A percentile compares a stretch with the other conserved stretches of the same genome.
phyloP scores from a whole-genome alignment of 2,113 vertebrate genomes.

The Festucalex cinctus region DNA sequence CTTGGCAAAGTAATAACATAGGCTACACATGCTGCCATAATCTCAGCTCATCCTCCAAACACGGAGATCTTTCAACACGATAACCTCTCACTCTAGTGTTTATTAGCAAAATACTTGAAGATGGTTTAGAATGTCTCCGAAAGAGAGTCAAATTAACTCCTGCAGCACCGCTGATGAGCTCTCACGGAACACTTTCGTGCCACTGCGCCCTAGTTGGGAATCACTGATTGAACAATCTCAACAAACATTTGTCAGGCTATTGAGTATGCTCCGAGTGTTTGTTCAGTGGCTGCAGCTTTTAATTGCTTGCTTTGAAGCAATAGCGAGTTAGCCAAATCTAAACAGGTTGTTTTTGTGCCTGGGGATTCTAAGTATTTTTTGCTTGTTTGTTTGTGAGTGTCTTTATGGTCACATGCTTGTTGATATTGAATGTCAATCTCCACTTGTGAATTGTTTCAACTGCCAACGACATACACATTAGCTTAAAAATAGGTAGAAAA shows the following conservation, averaged over 20 bases:
- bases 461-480: background rate
- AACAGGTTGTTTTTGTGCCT: slow-evolving; percentile 24
- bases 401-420: background rate
- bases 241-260: background rate
- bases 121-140: background rate
- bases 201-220: background rate
- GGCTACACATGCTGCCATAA: background rate
- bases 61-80: background rate
- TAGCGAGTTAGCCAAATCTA: slow-evolving; percentile 44
- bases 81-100: background rate
- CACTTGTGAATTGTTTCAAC: background rate
- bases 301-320: slow-evolving; percentile 55
- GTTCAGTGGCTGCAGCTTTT: slow-evolving; percentile 10
- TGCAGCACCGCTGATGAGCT: background rate
- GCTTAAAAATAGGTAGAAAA: no score
- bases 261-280: background rate
- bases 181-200: background rate
- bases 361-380: background rate
- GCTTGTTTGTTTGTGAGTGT: background rate
- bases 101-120: no score
- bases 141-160: background rate
- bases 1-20: background rate
- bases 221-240: background rate
- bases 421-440: background rate
- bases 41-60: background rate